phyloP scores from a whole-genome alignment of 1,140 invertebrate species.

The Teleopsis dalmanni region DNA sequence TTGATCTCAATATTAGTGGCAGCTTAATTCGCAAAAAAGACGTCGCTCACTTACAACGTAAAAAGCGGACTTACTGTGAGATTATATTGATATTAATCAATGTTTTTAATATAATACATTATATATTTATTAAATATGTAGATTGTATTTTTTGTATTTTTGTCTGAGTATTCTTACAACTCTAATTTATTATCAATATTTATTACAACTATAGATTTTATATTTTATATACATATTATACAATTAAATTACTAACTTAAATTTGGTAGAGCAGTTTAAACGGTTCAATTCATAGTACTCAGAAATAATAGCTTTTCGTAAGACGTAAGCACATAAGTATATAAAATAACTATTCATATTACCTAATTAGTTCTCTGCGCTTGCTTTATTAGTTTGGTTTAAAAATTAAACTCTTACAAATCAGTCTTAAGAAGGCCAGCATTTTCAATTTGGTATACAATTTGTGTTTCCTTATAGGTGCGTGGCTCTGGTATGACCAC shows the following conservation, averaged over 20 bases:
- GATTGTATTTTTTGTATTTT: not conserved
- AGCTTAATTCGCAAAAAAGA: too few species aligned
- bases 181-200: not conserved
- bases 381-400: not conserved
- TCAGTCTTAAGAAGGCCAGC: conserved; percentile 71
- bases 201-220: not conserved
- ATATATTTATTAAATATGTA: not conserved
- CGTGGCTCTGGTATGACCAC: conserved; percentile 70
- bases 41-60: too few species aligned
- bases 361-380: not conserved
- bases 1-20: too few species aligned
- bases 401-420: conserved; percentile 46
- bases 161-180: not conserved
- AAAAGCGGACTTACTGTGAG: too few species aligned
- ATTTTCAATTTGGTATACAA: conserved; percentile 74
- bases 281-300: not conserved
- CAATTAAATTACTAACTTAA: not conserved
- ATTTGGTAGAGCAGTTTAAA: conserved; percentile 11
- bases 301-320: not conserved
- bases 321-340: not conserved
- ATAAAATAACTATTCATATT: not conserved
- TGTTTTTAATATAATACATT: not conserved
- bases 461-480: conserved; percentile 74
- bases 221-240: not conserved
- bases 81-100: too few species aligned